Evolutionary conservation across 2,888 invertebrate genomes (phyloP), one percentile per base, ranked within the genome.

Genomic region (Acronicta leporina): DNA sequence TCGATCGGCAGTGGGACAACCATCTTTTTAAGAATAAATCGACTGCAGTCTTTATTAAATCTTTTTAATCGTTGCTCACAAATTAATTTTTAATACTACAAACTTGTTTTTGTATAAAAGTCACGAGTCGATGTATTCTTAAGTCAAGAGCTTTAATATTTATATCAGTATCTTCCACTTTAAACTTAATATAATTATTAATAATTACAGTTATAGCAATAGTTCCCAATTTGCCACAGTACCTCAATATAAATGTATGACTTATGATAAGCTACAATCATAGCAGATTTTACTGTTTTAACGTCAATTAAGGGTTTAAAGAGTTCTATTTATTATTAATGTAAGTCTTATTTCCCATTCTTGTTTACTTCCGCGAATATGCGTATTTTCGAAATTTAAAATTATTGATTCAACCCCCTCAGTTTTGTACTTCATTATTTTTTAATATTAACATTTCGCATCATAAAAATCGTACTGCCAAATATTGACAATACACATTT

Each of bases 71-170:
- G 57, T 63, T 67, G 69, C 68, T 78, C 72, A 73, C 63, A 69
- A 74, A 74, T 58, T 66, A 63, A 64, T 66, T 25, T 62, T 65
- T 64, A 56, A 73, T 54, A 57, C 55, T 59, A 65, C 66, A 47
- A 63, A 48, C 53, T 52, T 48, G 49, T 50, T 52, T 43, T 63
- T 40, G 27, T 57, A 27, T 47, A 56, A 45, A 54, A 60, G 48
- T 59, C 59, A 52, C 27, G 15, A 80, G 87, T 92, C 92, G 93
- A 88, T 91, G 77, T 90, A 87, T 87, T 89, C 91, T 87, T 89
- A 87, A 87, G 83, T 82, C 86, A 87, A 91, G 93, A 94, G 94
- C 93, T 94, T 94, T 94, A 94, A 94, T 91, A 87, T 90, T 82
- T 90, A 91, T 84, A 86, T 80, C 92, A 92, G 90, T 92, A 92